Base-by-base conservation (phyloP, 2,888 invertebrate species). In the Seladonia tumulorum region DNA sequence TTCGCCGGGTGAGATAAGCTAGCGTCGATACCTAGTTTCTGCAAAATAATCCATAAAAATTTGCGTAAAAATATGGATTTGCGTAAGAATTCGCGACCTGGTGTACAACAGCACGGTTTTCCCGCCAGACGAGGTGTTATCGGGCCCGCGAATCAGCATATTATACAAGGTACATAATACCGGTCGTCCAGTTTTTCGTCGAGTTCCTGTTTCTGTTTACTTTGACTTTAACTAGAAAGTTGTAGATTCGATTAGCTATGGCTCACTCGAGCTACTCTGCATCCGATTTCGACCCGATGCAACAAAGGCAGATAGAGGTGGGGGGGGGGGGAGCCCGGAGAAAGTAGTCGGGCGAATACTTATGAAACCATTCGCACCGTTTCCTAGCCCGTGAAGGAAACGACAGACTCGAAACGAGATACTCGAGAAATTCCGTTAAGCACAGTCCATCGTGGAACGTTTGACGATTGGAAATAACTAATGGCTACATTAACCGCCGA, bases 321-420 rank as follows among this genome's bases (percentile, higher is more conserved):
- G 35, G 35, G 35, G 35, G 35, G 35, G 35, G 2, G 35, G 80
- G 80, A 76, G 70, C 49, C 53, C 25, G 81, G 86, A 81, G 85
- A 84, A 85, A 86, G 85, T 85, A 85, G 86, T 81, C 47, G 73
- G 73, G 68, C 68, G 60, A 57, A 83, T 85, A 78, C 85, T 86
- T 86, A 86, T 81, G 86, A 85, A 85, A 85, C 75, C 85, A 68
- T 85, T 85, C 76, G 18, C 80, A 74, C 72, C 73, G 68, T 81
- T 81, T 77, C 81, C 81, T 85, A 78, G 63, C 25, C 57, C 14
- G 39, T 5, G 63, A 77, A 81, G 72, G 70, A 78, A 78, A 76
- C 68, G 53, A 82, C 57, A 76, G 25, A 14, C 60, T 35, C 75
- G 85, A 72, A 75, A 45, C 45, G 25, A 25, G 81, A 83, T 76